Conservation (phyloP, 64 coral and sea anemone genomes). For the Orbicella faveolata region DNA sequence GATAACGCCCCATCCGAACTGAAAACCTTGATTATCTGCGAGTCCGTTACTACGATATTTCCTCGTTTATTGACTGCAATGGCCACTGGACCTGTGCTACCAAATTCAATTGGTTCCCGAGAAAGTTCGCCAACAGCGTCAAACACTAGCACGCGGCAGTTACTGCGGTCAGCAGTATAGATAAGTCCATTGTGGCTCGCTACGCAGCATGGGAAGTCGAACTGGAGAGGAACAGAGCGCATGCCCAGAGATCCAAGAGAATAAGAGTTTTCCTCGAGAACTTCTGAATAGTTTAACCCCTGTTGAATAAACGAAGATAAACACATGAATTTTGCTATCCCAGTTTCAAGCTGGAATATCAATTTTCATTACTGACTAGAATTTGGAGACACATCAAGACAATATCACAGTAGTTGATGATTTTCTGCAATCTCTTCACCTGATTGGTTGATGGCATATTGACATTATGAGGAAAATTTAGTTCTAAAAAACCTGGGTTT, state of each 20-base stretch:
- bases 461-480: no score
- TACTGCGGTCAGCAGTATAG: conserved; percentile 65
- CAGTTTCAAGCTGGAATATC: not conserved
- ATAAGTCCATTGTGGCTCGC: conserved; percentile 44
- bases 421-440: no score
- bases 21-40: conserved; percentile 86
- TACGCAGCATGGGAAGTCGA: conserved; percentile 72
- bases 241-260: conserved; percentile 65
- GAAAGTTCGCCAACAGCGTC: conserved; percentile 38
- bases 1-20: conserved; percentile 80
- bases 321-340: not conserved
- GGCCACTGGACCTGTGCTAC: conserved; percentile 55
- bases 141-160: conserved; percentile 67
- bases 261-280: conserved; percentile 68
- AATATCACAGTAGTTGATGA: no score
- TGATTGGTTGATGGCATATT: no score
- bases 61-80: conserved; percentile 71
- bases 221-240: conserved; percentile 53
- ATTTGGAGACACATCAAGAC: no score
- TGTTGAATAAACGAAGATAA: conserved; percentile 10
- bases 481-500: no score
- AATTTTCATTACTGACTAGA: no score
- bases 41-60: conserved; percentile 73
- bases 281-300: conserved; percentile 53
- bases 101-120: conserved; percentile 60